Percentiles rank a stretch among this genome's conserved stretches.
phyloP scores from a whole-genome alignment of 2,113 vertebrate genomes.

The Rhadina sibilatrix region DNA sequence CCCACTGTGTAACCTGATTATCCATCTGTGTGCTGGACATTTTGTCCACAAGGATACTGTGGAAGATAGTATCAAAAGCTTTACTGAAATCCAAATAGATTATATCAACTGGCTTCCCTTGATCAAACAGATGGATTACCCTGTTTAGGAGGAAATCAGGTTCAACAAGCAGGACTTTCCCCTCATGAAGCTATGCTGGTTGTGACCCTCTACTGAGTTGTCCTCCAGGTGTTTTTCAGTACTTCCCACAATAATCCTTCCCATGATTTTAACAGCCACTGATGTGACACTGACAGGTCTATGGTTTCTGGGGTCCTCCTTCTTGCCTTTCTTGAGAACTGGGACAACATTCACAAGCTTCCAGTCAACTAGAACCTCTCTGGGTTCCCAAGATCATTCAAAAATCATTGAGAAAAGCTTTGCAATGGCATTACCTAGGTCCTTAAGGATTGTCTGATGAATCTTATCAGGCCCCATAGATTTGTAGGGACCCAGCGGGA shows the following conservation, averaged over 20 bases:
- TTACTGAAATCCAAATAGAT: not conserved
- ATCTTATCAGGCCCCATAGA: not conserved
- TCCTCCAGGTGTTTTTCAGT: not conserved
- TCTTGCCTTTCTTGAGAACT: not conserved
- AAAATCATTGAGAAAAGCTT: not conserved
- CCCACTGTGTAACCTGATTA: not conserved
- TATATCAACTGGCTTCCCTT: not conserved
- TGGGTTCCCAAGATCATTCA: not conserved
- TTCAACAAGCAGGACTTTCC: not conserved
- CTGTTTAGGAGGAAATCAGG: not conserved
- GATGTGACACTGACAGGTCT: not conserved
- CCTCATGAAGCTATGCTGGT: not conserved
- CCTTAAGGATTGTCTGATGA: not conserved
- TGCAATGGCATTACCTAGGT: not conserved
- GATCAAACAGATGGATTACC: not conserved
- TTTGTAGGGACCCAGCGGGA: not conserved
- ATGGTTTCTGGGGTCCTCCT: not conserved
- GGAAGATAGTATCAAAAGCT: not conserved
- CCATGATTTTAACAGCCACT: not conserved
- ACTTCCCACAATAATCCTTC: not conserved
- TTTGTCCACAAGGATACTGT: not conserved
- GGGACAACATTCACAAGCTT: not conserved
- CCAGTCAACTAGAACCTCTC: not conserved
- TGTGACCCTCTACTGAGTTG: not conserved
- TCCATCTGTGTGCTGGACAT: not conserved